These are phyloP conservation scores for Acrobasis repandana DNA, from an alignment of 2,888 invertebrate genomes.

Conservation along the genomic window DNA sequence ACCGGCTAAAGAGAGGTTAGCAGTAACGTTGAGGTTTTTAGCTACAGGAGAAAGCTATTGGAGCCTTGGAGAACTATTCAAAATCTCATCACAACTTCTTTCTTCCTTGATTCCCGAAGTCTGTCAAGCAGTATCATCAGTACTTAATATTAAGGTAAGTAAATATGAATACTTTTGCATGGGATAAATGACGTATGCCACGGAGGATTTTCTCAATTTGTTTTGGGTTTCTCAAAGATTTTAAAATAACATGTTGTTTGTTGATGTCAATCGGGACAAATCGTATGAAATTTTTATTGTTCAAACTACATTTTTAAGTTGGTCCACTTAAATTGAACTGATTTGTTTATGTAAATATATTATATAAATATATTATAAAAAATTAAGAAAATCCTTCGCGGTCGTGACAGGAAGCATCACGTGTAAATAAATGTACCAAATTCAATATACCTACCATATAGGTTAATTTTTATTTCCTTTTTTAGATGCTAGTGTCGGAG, in stretches of 20 bases:
- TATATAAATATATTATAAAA: no score
- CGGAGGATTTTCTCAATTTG: no score
- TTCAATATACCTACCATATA: background rate
- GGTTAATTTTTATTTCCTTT: background rate
- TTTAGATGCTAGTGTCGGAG: slow-evolving; percentile 10
- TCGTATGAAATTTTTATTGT: no score
- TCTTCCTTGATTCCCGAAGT: slow-evolving; percentile 24
- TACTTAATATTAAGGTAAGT: slow-evolving; percentile 27
- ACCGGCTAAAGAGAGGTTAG: slow-evolving; percentile 20
- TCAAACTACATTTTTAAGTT: no score
- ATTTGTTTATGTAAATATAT: no score
- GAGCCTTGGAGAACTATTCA: slow-evolving; percentile 24
- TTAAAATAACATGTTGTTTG: no score
- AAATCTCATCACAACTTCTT: slow-evolving; percentile 25
- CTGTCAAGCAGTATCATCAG: slow-evolving; percentile 25
- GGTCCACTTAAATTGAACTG: no score
- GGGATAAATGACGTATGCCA: no score
- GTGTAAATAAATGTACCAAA: background rate
- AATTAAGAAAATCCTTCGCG: no score
- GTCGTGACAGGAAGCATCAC: background rate
- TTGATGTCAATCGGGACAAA: no score
- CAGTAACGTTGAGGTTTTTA: slow-evolving; percentile 24
- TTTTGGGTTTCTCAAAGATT: no score
- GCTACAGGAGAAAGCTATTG: slow-evolving; percentile 24
- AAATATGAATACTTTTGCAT: slow-evolving; percentile 15